Percentiles rank a stretch among this genome's conserved stretches.
phyloP scores from a whole-genome alignment of 2,888 invertebrate genomes.

The Cephus nigrinus region DNA sequence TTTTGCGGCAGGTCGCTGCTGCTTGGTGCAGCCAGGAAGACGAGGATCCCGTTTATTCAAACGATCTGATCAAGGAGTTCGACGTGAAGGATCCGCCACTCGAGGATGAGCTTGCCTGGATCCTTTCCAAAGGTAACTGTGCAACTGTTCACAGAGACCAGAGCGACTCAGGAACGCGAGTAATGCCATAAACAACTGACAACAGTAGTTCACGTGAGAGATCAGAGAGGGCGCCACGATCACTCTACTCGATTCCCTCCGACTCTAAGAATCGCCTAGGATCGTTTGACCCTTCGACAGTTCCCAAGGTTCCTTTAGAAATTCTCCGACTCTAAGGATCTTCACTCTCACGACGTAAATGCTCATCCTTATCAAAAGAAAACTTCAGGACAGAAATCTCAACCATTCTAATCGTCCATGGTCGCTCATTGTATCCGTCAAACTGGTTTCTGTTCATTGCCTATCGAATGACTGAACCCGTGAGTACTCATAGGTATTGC shows the following conservation, averaged over 20 bases:
- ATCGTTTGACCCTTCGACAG: background rate
- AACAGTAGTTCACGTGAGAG: background rate
- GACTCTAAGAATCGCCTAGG: background rate
- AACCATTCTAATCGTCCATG: background rate
- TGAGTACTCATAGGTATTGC: too few species aligned
- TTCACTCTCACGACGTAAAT: background rate
- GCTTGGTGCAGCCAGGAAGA: constrained; percentile 71
- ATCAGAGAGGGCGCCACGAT: background rate
- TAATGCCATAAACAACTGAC: background rate
- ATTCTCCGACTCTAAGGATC: background rate
- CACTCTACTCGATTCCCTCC: background rate
- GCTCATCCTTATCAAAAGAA: background rate
- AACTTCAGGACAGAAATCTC: background rate
- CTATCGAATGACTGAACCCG: too few species aligned
- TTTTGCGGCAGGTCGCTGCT: constrained; percentile 64
- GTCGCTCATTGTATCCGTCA: background rate
- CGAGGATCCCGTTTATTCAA: constrained; percentile 76
- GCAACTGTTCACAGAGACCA: background rate
- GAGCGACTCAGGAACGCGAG: background rate
- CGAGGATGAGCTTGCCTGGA: constrained; percentile 81
- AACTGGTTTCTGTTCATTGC: too few species aligned
- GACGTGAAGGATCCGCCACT: constrained; percentile 82
- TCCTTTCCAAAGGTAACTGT: constrained; percentile 73
- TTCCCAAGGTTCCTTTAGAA: background rate
- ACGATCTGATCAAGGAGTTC: constrained; percentile 90